phyloP scores from a whole-genome alignment of 2,113 vertebrate species.

The Corythoichthys intestinalis region DNA sequence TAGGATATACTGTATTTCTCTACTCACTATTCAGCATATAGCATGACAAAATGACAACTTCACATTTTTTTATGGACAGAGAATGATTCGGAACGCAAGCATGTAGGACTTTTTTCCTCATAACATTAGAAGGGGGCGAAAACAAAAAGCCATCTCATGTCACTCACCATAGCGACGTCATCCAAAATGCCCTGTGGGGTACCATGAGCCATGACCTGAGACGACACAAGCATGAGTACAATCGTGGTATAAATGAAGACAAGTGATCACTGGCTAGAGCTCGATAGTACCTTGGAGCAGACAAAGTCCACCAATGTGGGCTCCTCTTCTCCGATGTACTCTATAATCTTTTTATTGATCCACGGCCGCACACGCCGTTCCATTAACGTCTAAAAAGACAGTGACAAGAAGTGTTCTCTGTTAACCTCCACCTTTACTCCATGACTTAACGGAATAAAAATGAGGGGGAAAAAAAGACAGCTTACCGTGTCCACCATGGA shows the following conservation, averaged over 20 bases:
- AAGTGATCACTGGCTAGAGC: too few species aligned
- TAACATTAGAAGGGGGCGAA: too few species aligned
- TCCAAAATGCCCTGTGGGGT: conserved; percentile 95
- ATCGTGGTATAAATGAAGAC: not conserved
- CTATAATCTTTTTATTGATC: conserved; percentile 99
- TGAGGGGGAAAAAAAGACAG: not conserved
- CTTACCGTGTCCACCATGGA: conserved; percentile 96
- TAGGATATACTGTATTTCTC: too few species aligned
- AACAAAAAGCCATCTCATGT: too few species aligned
- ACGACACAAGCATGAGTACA: not conserved
- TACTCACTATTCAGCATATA: too few species aligned
- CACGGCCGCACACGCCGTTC: conserved; percentile 94
- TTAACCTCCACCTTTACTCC: too few species aligned
- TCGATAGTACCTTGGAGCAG: conserved; percentile 87
- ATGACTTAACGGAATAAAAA: too few species aligned
- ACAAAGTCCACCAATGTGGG: conserved; percentile 96
- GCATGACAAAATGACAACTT: too few species aligned
- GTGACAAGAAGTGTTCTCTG: not conserved
- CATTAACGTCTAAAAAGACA: conserved; percentile 82
- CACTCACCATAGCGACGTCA: conserved; percentile 97
- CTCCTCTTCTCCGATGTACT: conserved; percentile 99
- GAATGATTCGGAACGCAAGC: too few species aligned
- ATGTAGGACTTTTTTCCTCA: too few species aligned
- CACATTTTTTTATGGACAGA: too few species aligned
- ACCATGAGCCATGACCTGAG: conserved; percentile 97